Evolutionary conservation across 2,888 invertebrate genomes (phyloP), one percentile per base, ranked within the genome.

Genomic region (Polyommatus iphigenia): DNA sequence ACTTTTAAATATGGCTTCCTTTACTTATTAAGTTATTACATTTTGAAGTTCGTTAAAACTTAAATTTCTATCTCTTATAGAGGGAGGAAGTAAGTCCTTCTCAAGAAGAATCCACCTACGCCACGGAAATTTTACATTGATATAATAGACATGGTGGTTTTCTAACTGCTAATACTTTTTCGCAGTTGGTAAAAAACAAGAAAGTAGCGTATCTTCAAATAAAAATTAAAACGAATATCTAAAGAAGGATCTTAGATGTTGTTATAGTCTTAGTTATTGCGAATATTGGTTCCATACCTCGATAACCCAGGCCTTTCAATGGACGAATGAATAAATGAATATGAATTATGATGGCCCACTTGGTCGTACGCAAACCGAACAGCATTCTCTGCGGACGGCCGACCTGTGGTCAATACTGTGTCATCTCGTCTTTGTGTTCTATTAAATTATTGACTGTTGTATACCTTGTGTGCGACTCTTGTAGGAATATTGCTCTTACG

Each of bases 261-360:
- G 13, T 5, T 5, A 18, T 3, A 24, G 62, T 20, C 62, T 13
- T 62, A 71, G 73, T 46, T 50, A 54, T 50, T 24, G 75, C 18
- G 54, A 50, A 29, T 54, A 75, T 54, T 54, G 75, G 24, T 75
- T 13, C 24, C 54, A 7, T 75, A 50, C 24, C 29, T 75, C 54
- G 75, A 20, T 29, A 50, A 75, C 75, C 50, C 46, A 7, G 4
- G 50, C 75, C 46, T 24, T 75, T 75, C 75, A 75, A 75, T 75
- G 54, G 24, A 29, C 50, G 50, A 73, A 75, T 75, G 75, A 75
- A 54, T 75, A 75, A 54, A 75, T 75, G 75, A 75, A 75, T 75
- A 75, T 75, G 54, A 75, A 75, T 75, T 75, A 75, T 75, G 75
- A 75, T 75, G 75, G 20, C 29, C 46, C 50, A 54, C 29, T 15